Base-by-base conservation (phyloP, 2,113 vertebrate species). In the Leptobrachium ailaonicum region DNA sequence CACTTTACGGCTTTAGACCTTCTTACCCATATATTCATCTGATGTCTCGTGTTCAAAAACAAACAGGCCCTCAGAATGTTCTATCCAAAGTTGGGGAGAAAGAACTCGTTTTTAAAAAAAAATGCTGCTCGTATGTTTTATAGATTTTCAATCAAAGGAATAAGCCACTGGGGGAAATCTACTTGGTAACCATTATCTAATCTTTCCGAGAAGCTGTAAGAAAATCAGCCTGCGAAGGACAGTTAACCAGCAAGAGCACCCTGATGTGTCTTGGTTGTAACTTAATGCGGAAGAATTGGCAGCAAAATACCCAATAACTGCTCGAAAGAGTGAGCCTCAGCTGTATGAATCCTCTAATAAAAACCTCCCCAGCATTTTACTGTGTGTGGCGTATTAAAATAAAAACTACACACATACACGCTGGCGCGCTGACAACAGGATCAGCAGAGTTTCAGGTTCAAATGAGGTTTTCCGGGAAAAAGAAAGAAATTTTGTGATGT, bases 271-370 rank as follows among this genome's bases (percentile, higher is more conserved):
- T 80, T 80, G 71, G 78, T 81, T 87, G 84, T 82, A 83, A 79
- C 88, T 89, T 89, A 87, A 86, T 76, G 82, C 83, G 85, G 79
- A 82, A 82, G 69, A 87, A 82, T 42, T 90, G 85, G 83, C 90
- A 90, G 14, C 81, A 82, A 79, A 83, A 82, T 66, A 80, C 85
- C 87, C 85, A 85, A 85, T 88, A 87, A 88, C 86, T 90, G 85
- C 86, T 86, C 86, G 85, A 87, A 86, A 84, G 88, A 91, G 88
- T 41, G 87, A 89, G 92, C 81, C 91, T 89, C 93, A 93, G 93
- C 92, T 94, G 92, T 88, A 88, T 87, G 77, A 82, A 87, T 77
- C 68, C 83, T 80, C 88, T 91, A 90, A 92, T 92, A 90, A 92
- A 91, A 90, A 89, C 84, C 86, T 90, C 88, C 89, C 89, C 79